Conservation (phyloP, 2,888 invertebrate species). For the Hirtodrosophila alboralis region DNA sequence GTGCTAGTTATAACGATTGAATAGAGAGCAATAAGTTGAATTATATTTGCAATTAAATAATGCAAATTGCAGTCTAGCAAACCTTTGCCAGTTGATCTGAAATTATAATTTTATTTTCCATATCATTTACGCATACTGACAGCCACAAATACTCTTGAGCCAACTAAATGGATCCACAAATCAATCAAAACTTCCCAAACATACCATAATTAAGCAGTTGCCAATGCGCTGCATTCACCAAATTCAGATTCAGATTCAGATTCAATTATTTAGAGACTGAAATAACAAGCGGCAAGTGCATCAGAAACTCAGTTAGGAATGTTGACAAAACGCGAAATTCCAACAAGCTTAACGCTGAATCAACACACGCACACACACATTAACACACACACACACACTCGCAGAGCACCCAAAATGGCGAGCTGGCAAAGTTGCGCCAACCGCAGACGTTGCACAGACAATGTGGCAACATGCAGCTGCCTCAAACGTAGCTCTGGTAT, state of each 20-base stretch:
- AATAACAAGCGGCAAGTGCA: slow-evolving; percentile 61
- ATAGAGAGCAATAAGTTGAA: slow-evolving; percentile 11
- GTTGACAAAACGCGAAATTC: slow-evolving; percentile 77
- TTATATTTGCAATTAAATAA: slow-evolving; percentile 21
- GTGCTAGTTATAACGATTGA: slow-evolving; percentile 20
- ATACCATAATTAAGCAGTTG: slow-evolving; percentile 19
- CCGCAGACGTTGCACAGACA: slow-evolving; percentile 73
- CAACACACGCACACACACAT: slow-evolving; percentile 46
- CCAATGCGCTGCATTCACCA: slow-evolving; percentile 36
- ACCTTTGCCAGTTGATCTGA: slow-evolving; percentile 20
- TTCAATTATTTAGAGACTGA: slow-evolving; percentile 56
- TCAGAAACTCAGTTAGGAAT: slow-evolving; percentile 65
- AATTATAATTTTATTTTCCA: slow-evolving; percentile 26
- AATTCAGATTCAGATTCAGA: slow-evolving; percentile 52
- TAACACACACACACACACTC: slow-evolving; percentile 6
- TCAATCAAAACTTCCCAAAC: slow-evolving; percentile 48
- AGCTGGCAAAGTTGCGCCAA: slow-evolving; percentile 62
- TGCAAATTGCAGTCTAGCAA: slow-evolving; percentile 7
- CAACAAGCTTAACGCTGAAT: slow-evolving; percentile 77
- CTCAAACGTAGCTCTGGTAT: slow-evolving; percentile 26
- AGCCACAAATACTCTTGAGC: slow-evolving; percentile 15
- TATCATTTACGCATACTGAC: neutral
- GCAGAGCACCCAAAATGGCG: slow-evolving; percentile 23
- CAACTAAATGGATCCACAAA: slow-evolving; percentile 41
- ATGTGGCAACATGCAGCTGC: slow-evolving; percentile 37